phyloP scores from a whole-genome alignment of 2,888 invertebrate species.

The Scaptomyza caliginosa region DNA sequence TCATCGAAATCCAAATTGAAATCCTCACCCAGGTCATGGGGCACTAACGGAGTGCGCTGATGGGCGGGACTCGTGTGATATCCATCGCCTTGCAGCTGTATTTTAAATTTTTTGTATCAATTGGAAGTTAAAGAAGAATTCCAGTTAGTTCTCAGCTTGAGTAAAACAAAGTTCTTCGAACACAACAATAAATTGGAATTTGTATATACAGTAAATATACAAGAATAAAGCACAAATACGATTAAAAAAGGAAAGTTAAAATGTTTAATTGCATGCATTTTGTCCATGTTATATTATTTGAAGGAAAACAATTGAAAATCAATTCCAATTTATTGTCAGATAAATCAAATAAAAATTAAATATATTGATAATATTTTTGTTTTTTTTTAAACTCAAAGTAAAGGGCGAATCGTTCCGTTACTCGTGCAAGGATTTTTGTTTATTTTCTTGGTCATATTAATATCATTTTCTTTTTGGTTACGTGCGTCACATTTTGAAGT shows the following conservation, averaged over 20 bases:
- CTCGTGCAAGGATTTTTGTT: slow-evolving; percentile 84
- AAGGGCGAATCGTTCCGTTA: slow-evolving; percentile 83
- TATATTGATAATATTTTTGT: slow-evolving; percentile 3
- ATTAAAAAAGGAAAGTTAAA: background rate
- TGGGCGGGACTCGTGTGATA: slow-evolving; percentile 93
- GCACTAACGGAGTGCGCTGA: slow-evolving; percentile 90
- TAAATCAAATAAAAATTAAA: background rate
- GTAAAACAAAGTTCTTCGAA: background rate
- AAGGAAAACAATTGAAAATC: slow-evolving; percentile 29
- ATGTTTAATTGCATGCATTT: slow-evolving; percentile 23
- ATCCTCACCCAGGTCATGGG: slow-evolving; percentile 89
- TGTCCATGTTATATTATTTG: slow-evolving; percentile 10
- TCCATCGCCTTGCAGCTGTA: slow-evolving; percentile 93
- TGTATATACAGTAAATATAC: slow-evolving; percentile 34
- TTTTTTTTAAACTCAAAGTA: slow-evolving; percentile 57
- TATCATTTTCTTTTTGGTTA: slow-evolving; percentile 7
- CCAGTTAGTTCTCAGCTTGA: background rate
- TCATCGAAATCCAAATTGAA: slow-evolving; percentile 86
- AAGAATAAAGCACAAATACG: slow-evolving; percentile 7
- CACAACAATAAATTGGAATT: slow-evolving; percentile 82
- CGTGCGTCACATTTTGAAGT: slow-evolving; percentile 22
- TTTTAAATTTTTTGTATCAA: background rate
- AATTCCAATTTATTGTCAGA: slow-evolving; percentile 80
- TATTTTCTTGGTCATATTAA: slow-evolving; percentile 3
- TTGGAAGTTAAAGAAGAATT: too few relatives aligned